These are phyloP conservation scores for Napeogenes inachia DNA, from an alignment of 2,888 invertebrate genomes.

Conservation along the genomic window DNA sequence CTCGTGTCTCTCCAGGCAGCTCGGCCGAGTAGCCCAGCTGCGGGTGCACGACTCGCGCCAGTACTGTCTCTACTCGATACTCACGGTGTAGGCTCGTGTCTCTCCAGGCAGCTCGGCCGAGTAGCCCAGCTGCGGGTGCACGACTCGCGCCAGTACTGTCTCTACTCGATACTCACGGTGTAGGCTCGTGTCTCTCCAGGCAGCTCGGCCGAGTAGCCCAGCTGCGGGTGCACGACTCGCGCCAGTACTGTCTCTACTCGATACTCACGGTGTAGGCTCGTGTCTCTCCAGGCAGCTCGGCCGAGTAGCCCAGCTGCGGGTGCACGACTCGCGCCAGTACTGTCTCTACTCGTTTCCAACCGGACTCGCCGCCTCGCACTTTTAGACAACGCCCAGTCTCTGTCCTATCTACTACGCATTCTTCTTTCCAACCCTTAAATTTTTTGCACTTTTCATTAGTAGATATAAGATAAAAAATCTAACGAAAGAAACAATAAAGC, in stretches of 20 bases:
- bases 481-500: too few relatives aligned
- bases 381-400: conserved; percentile 47
- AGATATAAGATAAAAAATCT: too few relatives aligned
- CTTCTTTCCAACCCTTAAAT: conserved; percentile 88
- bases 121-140: too few relatives aligned
- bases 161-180: conserved; percentile 51
- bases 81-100: too few relatives aligned
- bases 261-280: conserved; percentile 59
- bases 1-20: too few relatives aligned
- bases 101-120: too few relatives aligned
- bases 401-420: conserved; percentile 68
- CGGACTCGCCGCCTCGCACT: conserved; percentile 55
- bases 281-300: conserved; percentile 37
- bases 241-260: conserved; percentile 9
- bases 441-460: not conserved
- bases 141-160: too few relatives aligned
- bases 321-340: conserved; percentile 58
- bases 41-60: too few relatives aligned
- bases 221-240: conserved; percentile 31
- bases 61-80: too few relatives aligned
- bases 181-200: conserved; percentile 43
- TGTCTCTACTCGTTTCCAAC: conserved; percentile 55
- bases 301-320: conserved; percentile 59
- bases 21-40: too few relatives aligned
- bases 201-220: conserved; percentile 52